A percentile compares a stretch with the other conserved stretches of the same genome.
Evolutionary conservation across 2,113 vertebrate species (phyloP).

Genomic region (Callopanchax toddi): DNA sequence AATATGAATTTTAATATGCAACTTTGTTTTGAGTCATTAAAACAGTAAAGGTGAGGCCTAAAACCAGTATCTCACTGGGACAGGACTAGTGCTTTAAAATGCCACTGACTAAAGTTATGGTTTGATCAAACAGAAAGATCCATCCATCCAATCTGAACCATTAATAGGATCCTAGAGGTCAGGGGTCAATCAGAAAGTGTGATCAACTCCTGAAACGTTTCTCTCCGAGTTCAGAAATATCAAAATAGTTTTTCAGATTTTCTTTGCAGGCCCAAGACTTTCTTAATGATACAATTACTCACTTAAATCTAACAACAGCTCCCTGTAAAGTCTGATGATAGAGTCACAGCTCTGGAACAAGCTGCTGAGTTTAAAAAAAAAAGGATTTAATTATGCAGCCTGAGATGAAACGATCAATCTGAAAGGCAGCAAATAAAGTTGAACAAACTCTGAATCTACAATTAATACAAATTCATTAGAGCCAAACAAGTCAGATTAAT

Average conservation of each 20-base stretch:
- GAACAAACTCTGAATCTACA: constrained; percentile 27
- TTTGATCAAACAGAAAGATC: too few species aligned
- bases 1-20: too few species aligned
- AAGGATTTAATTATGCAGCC: constrained; percentile 37
- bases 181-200: too few species aligned
- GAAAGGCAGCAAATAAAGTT: constrained; percentile 1
- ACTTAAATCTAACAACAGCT: background rate
- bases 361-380: constrained; percentile 20
- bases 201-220: too few species aligned
- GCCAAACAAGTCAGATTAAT: background rate
- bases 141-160: too few species aligned
- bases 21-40: too few species aligned
- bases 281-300: background rate
- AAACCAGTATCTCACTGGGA: too few species aligned
- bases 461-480: constrained; percentile 46
- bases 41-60: too few species aligned
- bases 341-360: background rate
- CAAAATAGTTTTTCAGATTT: background rate
- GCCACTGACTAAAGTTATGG: too few species aligned
- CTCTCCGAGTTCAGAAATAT: too few species aligned
- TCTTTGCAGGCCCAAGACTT: background rate
- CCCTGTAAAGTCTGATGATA: constrained; percentile 10
- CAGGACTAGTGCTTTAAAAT: too few species aligned
- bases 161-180: too few species aligned
- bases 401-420: constrained; percentile 12